Percentiles rank a stretch among this genome's conserved stretches.
Conservation (phyloP, 2,888 invertebrate genomes). For the Drosophila anomalata region DNA sequence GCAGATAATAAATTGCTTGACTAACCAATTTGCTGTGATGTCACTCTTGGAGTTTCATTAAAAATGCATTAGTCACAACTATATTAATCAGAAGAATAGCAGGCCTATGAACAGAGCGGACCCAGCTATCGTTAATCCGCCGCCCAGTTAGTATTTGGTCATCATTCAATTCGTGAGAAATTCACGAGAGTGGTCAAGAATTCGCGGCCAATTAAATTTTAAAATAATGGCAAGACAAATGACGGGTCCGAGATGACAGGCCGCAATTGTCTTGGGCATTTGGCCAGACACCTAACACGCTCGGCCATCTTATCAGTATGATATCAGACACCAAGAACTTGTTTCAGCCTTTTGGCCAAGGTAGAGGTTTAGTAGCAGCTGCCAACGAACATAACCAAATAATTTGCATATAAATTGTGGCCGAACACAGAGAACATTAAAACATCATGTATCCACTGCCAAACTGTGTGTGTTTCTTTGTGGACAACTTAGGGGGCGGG, state of each 20-base stretch:
- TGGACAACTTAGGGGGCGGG: conserved; percentile 27
- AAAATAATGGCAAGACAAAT: conserved; percentile 68
- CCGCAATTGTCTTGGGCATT: conserved; percentile 35
- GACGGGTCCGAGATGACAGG: conserved; percentile 46
- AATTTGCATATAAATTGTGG: conserved; percentile 54
- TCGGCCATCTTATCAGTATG: conserved; percentile 59
- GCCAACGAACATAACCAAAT: conserved; percentile 43
- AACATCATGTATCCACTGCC: conserved; percentile 11
- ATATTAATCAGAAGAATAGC: conserved; percentile 53
- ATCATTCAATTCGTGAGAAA: conserved; percentile 60
- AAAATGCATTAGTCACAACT: conserved; percentile 69
- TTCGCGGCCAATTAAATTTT: conserved; percentile 63
- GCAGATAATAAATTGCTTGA: not conserved
- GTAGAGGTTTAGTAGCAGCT: conserved; percentile 29
- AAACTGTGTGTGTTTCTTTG: not conserved
- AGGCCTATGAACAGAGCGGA: conserved; percentile 51
- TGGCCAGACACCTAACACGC: conserved; percentile 22
- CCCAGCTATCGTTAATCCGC: no score
- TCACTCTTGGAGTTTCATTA: conserved; percentile 58
- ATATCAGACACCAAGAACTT: conserved; percentile 64
- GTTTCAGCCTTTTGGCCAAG: conserved; percentile 46
- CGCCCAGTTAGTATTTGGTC: not conserved
- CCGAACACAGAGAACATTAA: conserved; percentile 34
- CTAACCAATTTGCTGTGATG: conserved; percentile 52
- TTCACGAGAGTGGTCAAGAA: conserved; percentile 30